Evolutionary conservation across 1,140 invertebrate species (phyloP).

Genomic region (Pseudachorutes palmiensis): DNA sequence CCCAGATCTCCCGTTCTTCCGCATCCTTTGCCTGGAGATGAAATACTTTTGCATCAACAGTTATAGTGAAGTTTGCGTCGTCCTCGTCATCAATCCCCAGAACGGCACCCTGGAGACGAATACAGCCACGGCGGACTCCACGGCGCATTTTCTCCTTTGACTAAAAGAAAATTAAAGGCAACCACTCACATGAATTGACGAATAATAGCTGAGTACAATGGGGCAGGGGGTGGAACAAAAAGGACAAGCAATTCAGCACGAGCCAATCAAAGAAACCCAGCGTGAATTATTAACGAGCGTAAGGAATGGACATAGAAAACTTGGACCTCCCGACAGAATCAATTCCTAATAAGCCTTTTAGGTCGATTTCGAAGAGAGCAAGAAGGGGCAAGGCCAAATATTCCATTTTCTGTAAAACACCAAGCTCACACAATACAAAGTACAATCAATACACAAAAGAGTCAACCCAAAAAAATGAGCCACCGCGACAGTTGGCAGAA

Average conservation of each 20-base stretch:
- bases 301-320: neutral
- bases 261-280: slow-evolving; percentile 9
- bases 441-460: too few relatives aligned
- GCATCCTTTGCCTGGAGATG: slow-evolving; percentile 94
- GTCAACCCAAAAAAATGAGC: too few relatives aligned
- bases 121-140: slow-evolving; percentile 89
- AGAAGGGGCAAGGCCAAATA: too few relatives aligned
- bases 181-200: slow-evolving; percentile 12
- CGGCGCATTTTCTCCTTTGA: slow-evolving; percentile 98
- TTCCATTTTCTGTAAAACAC: too few relatives aligned
- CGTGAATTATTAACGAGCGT: slow-evolving; percentile 3
- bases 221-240: neutral
- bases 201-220: neutral
- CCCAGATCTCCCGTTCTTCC: slow-evolving; percentile 89
- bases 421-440: too few relatives aligned
- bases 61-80: slow-evolving; percentile 97
- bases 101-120: slow-evolving; percentile 82
- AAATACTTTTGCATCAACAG: slow-evolving; percentile 96
- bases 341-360: neutral
- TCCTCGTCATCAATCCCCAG: slow-evolving; percentile 99
- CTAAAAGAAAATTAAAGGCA: slow-evolving; percentile 49
- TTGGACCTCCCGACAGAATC: neutral
- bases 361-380: too few relatives aligned
- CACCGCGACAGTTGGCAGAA: too few relatives aligned
- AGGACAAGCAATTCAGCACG: neutral